These are phyloP conservation scores for Diglossa cyanea DNA, from an alignment of 2,797 vertebrate species.

Conservation along the genomic window DNA sequence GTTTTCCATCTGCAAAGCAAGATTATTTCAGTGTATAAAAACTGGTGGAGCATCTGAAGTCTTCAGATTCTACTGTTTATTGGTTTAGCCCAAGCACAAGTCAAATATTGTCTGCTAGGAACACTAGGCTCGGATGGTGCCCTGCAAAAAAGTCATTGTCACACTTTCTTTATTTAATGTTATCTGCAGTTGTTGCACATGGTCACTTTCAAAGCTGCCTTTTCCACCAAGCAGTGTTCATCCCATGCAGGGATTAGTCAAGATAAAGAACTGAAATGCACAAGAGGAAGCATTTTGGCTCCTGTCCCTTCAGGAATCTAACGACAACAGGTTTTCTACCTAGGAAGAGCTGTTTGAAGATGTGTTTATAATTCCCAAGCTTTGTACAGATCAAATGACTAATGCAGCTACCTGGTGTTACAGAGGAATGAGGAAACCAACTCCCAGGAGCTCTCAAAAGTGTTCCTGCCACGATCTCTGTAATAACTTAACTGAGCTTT, in stretches of 20 bases:
- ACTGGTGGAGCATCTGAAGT: background rate
- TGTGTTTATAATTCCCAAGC: conserved; percentile 45
- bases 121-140: background rate
- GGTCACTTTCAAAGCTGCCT: background rate
- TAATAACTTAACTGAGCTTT: background rate
- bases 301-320: background rate
- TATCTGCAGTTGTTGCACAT: background rate
- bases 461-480: background rate
- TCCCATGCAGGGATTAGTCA: background rate
- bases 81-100: conserved; percentile 32
- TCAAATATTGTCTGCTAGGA: background rate
- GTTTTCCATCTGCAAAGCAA: conserved; percentile 42
- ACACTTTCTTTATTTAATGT: background rate
- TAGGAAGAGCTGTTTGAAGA: conserved; percentile 55
- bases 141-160: background rate
- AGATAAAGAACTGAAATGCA: background rate
- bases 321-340: conserved; percentile 27
- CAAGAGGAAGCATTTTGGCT: conserved; percentile 15
- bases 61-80: conserved; percentile 42
- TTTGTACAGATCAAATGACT: conserved; percentile 61
- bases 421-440: conserved; percentile 57
- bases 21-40: conserved; percentile 30
- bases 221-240: background rate
- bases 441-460: conserved; percentile 51
- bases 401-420: conserved; percentile 62